phyloP scores from a whole-genome alignment of 2,113 vertebrate species.

The Orthonyx spaldingii region DNA sequence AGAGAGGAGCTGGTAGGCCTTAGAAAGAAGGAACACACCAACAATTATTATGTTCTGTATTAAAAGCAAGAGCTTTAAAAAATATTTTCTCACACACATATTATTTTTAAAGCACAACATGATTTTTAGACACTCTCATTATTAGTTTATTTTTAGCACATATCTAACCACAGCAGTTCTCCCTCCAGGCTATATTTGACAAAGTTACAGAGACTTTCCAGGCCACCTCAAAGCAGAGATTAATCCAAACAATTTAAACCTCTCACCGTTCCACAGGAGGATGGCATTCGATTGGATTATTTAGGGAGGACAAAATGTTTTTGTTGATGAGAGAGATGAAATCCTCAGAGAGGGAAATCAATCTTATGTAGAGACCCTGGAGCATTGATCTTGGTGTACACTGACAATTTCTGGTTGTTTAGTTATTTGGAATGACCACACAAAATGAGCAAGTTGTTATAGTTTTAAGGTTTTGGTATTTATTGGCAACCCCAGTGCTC shows the following conservation, averaged over 20 bases:
- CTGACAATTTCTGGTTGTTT: slow-evolving; percentile 83
- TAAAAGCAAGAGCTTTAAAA: neutral
- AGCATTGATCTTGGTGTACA: slow-evolving; percentile 78
- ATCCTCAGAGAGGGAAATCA: slow-evolving; percentile 86
- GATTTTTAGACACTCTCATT: neutral
- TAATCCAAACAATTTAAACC: slow-evolving; percentile 35
- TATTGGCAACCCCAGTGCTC: slow-evolving; percentile 81
- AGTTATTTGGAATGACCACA: slow-evolving; percentile 78
- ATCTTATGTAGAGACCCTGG: slow-evolving; percentile 78
- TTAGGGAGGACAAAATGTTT: slow-evolving; percentile 84
- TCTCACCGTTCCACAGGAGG: slow-evolving; percentile 47
- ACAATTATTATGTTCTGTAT: neutral
- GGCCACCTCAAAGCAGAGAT: slow-evolving; percentile 25
- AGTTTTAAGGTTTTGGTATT: slow-evolving; percentile 77
- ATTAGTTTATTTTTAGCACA: slow-evolving; percentile 30
- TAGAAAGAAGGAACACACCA: neutral
- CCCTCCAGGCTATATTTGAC: slow-evolving; percentile 5
- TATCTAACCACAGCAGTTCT: neutral
- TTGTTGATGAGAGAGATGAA: slow-evolving; percentile 85
- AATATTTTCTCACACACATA: neutral
- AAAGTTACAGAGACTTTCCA: slow-evolving; percentile 9
- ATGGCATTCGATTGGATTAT: slow-evolving; percentile 80
- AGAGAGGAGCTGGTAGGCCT: neutral
- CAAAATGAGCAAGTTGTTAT: slow-evolving; percentile 81
- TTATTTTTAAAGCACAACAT: slow-evolving; percentile 19